phyloP scores from a whole-genome alignment of 2,888 invertebrate genomes.

The Herminia tarsipennalis region DNA sequence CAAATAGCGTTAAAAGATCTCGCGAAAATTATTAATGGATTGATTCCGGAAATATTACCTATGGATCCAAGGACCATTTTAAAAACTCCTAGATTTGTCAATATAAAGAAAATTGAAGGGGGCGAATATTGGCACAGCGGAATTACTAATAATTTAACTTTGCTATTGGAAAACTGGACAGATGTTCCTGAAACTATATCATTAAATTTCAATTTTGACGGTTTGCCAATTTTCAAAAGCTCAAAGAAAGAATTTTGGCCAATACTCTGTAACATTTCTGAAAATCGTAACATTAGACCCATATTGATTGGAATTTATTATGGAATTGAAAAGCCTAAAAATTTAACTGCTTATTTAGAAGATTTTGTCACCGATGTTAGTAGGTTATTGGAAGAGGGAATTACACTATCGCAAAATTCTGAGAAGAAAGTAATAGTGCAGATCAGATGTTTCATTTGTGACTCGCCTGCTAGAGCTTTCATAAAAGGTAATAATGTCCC shows the following conservation, averaged over 20 bases:
- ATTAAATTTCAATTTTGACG: constrained; percentile 30
- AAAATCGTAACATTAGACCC: constrained; percentile 10
- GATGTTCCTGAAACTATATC: neutral
- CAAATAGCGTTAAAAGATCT: neutral
- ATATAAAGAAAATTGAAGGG: constrained; percentile 17
- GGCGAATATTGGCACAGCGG: constrained; percentile 37
- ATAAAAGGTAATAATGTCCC: constrained; percentile 19
- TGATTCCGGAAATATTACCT: constrained; percentile 8
- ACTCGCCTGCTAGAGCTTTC: constrained; percentile 17
- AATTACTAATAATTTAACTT: constrained; percentile 11
- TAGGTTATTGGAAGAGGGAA: constrained; percentile 6
- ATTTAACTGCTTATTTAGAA: constrained; percentile 13
- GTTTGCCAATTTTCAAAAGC: constrained; percentile 30
- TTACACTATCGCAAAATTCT: constrained; percentile 5
- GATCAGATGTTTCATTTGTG: constrained; percentile 17
- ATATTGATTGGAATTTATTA: constrained; percentile 29
- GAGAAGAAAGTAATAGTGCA: constrained; percentile 10
- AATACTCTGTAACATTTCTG: constrained; percentile 22
- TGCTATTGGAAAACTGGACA: constrained; percentile 3
- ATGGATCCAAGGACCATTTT: constrained; percentile 17
- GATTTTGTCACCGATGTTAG: constrained; percentile 14
- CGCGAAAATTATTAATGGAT: neutral
- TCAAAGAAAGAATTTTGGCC: constrained; percentile 34
- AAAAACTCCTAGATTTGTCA: constrained; percentile 10
- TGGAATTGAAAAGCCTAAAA: constrained; percentile 26